Evolutionary conservation across 2,113 vertebrate genomes (phyloP), one percentile per base, ranked within the genome.

Genomic region (Periophthalmus modestus): DNA sequence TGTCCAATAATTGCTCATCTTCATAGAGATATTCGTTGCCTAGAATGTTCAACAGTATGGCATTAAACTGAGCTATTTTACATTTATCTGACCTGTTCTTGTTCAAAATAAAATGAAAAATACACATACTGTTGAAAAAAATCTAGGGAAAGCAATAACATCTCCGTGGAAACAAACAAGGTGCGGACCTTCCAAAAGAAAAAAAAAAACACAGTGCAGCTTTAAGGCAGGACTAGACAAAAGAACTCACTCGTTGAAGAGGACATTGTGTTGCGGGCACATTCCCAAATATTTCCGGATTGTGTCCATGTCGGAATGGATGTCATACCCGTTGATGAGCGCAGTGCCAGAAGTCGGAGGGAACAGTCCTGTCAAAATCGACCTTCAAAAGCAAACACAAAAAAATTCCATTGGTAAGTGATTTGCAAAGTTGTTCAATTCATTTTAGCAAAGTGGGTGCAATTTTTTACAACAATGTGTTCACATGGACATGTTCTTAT

Each of bases 241-340:
- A 68, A 68, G 7, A 55, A 96, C 96, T 95, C 87, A 99, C 98
- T 97, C 91, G 71, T 97, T 94, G 85, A 98, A 99, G 23, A 99
- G 85, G 69, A 99, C 97, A 0, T 99, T 99, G 87, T 99, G 97
- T 72, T 99, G 98, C 0, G 98, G 98, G 84, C 98, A 99, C 92
- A 99, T 96, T 50, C 98, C 98, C 83, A 99, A 81, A 66, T 95
- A 95, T 85, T 95, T 94, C 52, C 98, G 92, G 83, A 98, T 97
- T 72, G 79, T 83, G 80, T 92, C 96, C 89, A 99, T 94, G 82
- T 98, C 96, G 0, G 93, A 93, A 78, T 93, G 94, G 79, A 99
- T 99, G 84, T 99, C 96, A 19, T 95, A 95, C 28, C 97, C 96
- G 36, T 97, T 92, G 79, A 99, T 95, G 69, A 96, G 94, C 34